Percentiles rank a stretch among this genome's conserved stretches.
These are phyloP conservation scores for Drosophila ironensis DNA, from an alignment of 1,140 invertebrate species.

Conservation along the genomic window DNA sequence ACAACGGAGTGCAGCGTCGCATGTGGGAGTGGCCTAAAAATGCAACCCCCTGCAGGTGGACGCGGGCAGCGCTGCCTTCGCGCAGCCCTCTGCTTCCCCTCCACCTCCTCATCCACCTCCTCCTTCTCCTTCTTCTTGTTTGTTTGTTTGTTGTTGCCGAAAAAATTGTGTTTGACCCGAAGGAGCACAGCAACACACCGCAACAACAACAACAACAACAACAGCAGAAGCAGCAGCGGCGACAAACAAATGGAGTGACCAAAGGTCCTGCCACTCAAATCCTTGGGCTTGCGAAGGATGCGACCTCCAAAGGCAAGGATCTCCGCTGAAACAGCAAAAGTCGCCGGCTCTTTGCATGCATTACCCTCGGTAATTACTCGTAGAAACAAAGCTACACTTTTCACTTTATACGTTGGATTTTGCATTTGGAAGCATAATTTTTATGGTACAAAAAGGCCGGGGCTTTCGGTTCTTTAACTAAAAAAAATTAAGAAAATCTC, in stretches of 20 bases:
- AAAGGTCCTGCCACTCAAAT: not conserved
- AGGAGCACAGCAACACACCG: too few species aligned
- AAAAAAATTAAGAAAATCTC: too few species aligned
- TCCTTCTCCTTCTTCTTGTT: slow-evolving; percentile 1
- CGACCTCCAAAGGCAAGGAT: too few species aligned
- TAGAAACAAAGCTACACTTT: too few species aligned
- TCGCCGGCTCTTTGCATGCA: too few species aligned
- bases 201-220: slow-evolving; percentile 3
- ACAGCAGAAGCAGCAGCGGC: not conserved
- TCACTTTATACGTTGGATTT: too few species aligned
- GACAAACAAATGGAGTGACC: not conserved
- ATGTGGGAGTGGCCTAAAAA: slow-evolving; percentile 81
- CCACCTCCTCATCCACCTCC: not conserved
- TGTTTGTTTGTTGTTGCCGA: slow-evolving; percentile 9
- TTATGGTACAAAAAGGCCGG: too few species aligned
- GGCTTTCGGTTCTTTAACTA: too few species aligned
- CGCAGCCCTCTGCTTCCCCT: slow-evolving; percentile 30
- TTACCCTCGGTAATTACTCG: too few species aligned
- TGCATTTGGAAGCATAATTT: too few species aligned
- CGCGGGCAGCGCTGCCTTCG: slow-evolving; percentile 35
- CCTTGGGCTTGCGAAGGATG: not conserved
- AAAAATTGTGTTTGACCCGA: slow-evolving; percentile 27
- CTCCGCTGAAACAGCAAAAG: too few species aligned
- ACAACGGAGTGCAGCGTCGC: slow-evolving; percentile 79
- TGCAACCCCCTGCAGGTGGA: slow-evolving; percentile 71